Conservation (phyloP, 2,797 vertebrate genomes). For the Octomys mimax region DNA sequence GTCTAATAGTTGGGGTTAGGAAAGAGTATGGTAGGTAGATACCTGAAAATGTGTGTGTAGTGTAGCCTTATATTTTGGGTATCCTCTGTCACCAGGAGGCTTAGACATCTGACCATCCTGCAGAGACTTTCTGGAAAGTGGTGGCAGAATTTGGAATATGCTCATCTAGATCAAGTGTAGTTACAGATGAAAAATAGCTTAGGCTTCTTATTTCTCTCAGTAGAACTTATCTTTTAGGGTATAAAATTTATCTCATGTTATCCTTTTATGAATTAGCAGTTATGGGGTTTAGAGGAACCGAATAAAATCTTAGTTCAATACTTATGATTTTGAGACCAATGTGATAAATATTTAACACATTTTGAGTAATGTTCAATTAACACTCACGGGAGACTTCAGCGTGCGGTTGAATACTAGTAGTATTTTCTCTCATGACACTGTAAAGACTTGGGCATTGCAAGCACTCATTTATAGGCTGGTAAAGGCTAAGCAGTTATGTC, state of each 20-base stretch:
- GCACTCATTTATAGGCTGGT: not conserved
- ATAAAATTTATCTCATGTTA: not conserved
- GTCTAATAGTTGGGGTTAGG: not conserved
- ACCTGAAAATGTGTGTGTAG: not conserved
- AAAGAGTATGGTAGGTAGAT: not conserved
- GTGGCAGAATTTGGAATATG: not conserved
- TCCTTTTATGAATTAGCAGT: not conserved
- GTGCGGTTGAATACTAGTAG: not conserved
- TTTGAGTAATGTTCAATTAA: constrained; percentile 39
- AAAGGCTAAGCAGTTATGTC: constrained; percentile 25
- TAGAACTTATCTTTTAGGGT: not conserved
- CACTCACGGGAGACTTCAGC: not conserved
- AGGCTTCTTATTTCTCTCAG: not conserved
- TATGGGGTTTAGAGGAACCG: not conserved
- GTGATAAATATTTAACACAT: constrained; percentile 5
- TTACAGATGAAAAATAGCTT: not conserved
- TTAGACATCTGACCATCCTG: not conserved
- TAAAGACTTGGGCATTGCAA: constrained; percentile 5
- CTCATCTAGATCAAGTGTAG: not conserved
- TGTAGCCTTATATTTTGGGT: not conserved
- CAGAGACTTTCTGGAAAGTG: not conserved
- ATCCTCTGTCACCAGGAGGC: not conserved
- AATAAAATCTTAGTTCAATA: not conserved
- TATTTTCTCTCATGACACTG: not conserved
- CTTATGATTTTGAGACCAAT: constrained; percentile 10